Evolutionary conservation across 2,113 vertebrate genomes (phyloP), one percentile per base, ranked within the genome.

Genomic region (Xiphias gladius): DNA sequence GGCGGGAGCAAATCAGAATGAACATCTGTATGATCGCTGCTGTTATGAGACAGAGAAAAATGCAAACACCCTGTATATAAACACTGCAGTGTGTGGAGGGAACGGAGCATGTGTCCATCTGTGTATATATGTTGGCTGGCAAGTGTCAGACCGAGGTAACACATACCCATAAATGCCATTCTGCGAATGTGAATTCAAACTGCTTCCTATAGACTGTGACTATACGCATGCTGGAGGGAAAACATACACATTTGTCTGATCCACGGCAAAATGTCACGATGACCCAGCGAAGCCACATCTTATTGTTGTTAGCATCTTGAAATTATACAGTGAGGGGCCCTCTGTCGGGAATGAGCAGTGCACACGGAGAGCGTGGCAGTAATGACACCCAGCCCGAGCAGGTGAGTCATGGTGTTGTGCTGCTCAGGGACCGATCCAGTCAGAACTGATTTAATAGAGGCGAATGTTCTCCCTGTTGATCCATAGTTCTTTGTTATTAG

Each of bases 401-500:
- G 73, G 52, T 91, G 92, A 92, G 79, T 91, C 83, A 89, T 22
- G 37, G 67, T 22, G 64, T 58, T 59, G 73, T 72, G 76, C 8
- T 79, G 87, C 76, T 76, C 62, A 19, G 86, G 78, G 89, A 88
- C 64, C 4, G 73, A 88, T 79, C 73, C 78, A 57, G 61, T 77
- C 79, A 76, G 39, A 81, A 20, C 20, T 76, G 88, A 91, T 86
- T 79, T 84, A 80, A 87, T 70, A 76, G 71, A 72, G 74, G 54
- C 13, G 2, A 86, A 71, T 66, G 82, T 41, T 79, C 87, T 92
- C 83, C 79, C 88, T 46, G 85, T 43, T 89, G 83, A 86, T 82
- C 87, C 67, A 64, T 58, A 61, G 77, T 55, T 85, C 70, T 87
- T 84, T 74, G 85, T 88, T 88, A 88, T 89, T 74, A 71, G 74